phyloP scores from a whole-genome alignment of 2,888 invertebrate species.

The Drosophila prolongata region DNA sequence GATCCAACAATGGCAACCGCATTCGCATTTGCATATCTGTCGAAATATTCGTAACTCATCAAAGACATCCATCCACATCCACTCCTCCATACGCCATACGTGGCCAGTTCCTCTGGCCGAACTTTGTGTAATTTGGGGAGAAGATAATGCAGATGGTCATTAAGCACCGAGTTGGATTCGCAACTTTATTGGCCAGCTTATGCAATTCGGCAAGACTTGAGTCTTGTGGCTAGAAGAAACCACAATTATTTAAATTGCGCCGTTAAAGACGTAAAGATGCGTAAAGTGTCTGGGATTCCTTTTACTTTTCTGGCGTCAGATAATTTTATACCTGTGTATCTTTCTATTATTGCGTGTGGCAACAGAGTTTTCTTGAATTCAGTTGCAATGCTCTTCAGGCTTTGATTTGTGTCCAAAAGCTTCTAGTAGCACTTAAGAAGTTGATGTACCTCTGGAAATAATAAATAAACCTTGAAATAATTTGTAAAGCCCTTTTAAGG shows the following conservation, averaged over 20 bases:
- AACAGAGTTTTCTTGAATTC: conserved; percentile 6
- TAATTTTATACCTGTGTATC: conserved; percentile 43
- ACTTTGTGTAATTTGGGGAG: conserved; percentile 49
- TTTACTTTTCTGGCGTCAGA: conserved; percentile 55
- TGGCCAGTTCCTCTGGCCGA: conserved; percentile 28
- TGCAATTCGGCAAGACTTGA: conserved; percentile 46
- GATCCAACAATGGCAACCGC: conserved; percentile 39
- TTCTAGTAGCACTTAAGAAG: background rate
- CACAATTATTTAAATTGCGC: conserved; percentile 76
- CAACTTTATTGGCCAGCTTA: conserved; percentile 55
- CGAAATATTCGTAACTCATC: conserved; percentile 69
- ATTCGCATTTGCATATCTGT: conserved; percentile 73
- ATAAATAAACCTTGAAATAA: conserved; percentile 10
- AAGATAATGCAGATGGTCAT: conserved; percentile 80
- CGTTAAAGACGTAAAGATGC: conserved; percentile 58
- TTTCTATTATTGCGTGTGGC: conserved; percentile 34
- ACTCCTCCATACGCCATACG: conserved; percentile 36
- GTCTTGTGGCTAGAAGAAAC: conserved; percentile 64
- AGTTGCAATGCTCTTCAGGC: conserved; percentile 8
- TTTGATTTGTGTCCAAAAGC: background rate
- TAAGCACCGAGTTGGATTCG: conserved; percentile 52
- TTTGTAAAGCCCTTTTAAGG: conserved; percentile 16
- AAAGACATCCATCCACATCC: conserved; percentile 52
- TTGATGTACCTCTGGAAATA: background rate
- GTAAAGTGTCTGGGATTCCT: conserved; percentile 54